Evolutionary conservation across 2,888 invertebrate species (phyloP).

Genomic region (Hyposoter dolosus): DNA sequence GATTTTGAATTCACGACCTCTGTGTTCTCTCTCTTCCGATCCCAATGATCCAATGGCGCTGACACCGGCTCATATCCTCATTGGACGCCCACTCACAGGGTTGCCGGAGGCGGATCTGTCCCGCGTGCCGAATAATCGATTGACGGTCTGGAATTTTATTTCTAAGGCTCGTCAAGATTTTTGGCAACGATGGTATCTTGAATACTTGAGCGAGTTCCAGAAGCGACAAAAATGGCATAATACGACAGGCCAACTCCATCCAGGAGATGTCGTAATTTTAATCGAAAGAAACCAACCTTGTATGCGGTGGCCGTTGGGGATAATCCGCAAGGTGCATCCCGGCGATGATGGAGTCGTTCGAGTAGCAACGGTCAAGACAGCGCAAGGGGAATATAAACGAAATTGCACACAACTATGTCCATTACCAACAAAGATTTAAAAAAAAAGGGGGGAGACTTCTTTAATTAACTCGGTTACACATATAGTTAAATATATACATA

Average conservation of each 20-base stretch:
- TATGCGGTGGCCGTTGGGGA: slow-evolving; percentile 44
- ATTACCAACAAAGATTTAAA: slow-evolving; percentile 41
- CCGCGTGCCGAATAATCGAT: slow-evolving; percentile 69
- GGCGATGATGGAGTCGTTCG: slow-evolving; percentile 39
- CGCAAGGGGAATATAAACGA: slow-evolving; percentile 57
- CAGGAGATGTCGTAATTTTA: slow-evolving; percentile 30
- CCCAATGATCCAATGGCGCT: slow-evolving; percentile 61
- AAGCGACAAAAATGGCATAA: slow-evolving; percentile 39
- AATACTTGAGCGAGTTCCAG: slow-evolving; percentile 66
- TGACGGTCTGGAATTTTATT: slow-evolving; percentile 70
- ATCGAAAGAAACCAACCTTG: slow-evolving; percentile 44
- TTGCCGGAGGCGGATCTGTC: slow-evolving; percentile 67
- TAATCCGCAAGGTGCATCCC: slow-evolving; percentile 38
- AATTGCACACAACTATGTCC: slow-evolving; percentile 54
- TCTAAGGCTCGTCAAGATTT: slow-evolving; percentile 71
- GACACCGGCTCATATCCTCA: slow-evolving; percentile 75
- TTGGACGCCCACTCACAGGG: slow-evolving; percentile 70
- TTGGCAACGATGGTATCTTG: slow-evolving; percentile 72
- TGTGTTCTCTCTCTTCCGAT: slow-evolving; percentile 59
- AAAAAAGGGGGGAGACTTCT: not conserved
- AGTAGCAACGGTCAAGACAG: slow-evolving; percentile 68
- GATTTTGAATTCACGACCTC: slow-evolving; percentile 60
- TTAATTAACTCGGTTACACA: too few relatives aligned
- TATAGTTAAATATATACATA: too few relatives aligned
- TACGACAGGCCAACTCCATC: slow-evolving; percentile 31